Evolutionary conservation across 1,140 invertebrate species (phyloP), one percentile per base, ranked within the genome.

Genomic region (Amphibalanus amphitrite): DNA sequence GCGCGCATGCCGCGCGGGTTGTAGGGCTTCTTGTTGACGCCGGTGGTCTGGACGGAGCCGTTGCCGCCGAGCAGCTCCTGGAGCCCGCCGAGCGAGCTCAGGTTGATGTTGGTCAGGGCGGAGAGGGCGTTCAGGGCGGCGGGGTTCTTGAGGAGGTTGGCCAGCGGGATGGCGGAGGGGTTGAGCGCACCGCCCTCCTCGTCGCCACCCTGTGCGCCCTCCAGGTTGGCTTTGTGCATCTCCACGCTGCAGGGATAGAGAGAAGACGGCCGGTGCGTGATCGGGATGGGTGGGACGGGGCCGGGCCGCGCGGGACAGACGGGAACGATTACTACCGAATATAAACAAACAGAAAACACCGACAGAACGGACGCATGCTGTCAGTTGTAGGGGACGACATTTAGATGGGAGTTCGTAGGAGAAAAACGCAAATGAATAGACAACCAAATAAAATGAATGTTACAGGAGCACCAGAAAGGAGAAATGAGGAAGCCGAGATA

Each of bases 191-290:
- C 77, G 77, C 75, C 75, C 59, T 75, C 74, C 69, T 73, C 75
- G 67, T 86, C 86, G 74, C 73, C 74, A 82, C 87, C 86, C 75
- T 76, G 74, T 73, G 72, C 73, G 82, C 87, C 85, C 82, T 91
- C 90, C 84, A 95, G 89, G 87, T 95, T 95, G 85, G 91, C 91
- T 90, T 96, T 96, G 91, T 96, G 93, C 85, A 97, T 89, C 89
- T 97, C 93, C 87, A 97, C 93, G 90, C 94, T 96, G 89, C 47
- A 59, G 47, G 17, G 47, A 59, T 1, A 59, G 47, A n/a, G n/a
- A 59, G 13, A 59, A 59, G 47, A 59, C 33, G 33, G 47, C 10
- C 47, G 47, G 6, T 1, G 47, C 17, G 47, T 15, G 47, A 59
- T 59, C 20, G 23, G 47, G 47, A 23, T 20, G 10, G 47, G 47